Conservation (phyloP, 2,888 invertebrate species). For the Achlya flavicornis region DNA sequence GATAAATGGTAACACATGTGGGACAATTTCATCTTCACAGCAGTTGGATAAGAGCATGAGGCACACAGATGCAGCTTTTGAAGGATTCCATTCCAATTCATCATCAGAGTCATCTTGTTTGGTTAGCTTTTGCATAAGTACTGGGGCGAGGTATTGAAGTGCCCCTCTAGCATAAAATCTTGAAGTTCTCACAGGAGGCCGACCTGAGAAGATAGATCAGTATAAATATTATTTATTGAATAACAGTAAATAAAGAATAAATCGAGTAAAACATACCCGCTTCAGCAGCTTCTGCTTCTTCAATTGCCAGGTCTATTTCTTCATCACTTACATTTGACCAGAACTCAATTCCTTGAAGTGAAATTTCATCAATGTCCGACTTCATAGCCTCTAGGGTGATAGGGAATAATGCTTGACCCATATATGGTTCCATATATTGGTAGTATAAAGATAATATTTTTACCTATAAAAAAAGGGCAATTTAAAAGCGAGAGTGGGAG, state of each 20-base stretch:
- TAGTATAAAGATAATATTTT: constrained; percentile 99
- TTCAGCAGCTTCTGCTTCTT: constrained; percentile 97
- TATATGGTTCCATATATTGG: constrained; percentile 99
- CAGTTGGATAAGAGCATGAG: constrained; percentile 98
- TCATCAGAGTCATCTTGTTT: constrained; percentile 99
- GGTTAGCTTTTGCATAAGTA: constrained; percentile 96
- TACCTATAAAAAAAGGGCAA: constrained; percentile 57
- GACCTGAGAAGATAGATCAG: constrained; percentile 77
- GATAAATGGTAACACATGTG: constrained; percentile 97
- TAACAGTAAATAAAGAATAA: constrained; percentile 3
- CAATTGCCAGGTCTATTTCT: constrained; percentile 97
- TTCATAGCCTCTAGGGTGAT: constrained; percentile 99
- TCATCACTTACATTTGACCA: constrained; percentile 99
- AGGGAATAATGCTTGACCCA: constrained; percentile 98
- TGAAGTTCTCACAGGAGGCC: constrained; percentile 96
- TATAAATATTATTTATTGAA: constrained; percentile 8
- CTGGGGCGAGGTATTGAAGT: constrained; percentile 96
- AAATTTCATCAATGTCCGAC: constrained; percentile 97
- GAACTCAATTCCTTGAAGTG: constrained; percentile 99
- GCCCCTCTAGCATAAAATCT: constrained; percentile 99
- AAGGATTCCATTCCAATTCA: constrained; percentile 99
- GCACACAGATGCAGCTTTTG: constrained; percentile 99
- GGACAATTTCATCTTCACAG: constrained; percentile 98
- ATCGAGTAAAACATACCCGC: constrained; percentile 72
- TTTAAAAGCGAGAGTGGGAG: neutral